These are phyloP conservation scores for Acanthurus tractus DNA, from an alignment of 2,797 vertebrate genomes.

Conservation along the genomic window DNA sequence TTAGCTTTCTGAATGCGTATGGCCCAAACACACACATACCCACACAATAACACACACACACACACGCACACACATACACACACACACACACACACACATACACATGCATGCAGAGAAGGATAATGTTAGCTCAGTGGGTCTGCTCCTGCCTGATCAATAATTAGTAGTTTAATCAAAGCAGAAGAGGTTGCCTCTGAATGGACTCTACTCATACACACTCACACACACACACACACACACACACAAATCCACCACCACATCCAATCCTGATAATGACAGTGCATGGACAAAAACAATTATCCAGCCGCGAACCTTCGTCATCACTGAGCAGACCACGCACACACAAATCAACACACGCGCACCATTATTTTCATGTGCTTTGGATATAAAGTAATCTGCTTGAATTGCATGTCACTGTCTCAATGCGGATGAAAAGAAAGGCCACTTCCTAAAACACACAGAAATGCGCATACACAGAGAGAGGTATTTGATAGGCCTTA, in stretches of 20 bases:
- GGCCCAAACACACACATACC: too few species aligned
- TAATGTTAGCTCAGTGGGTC: conserved; percentile 50
- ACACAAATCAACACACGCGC: conserved; percentile 22
- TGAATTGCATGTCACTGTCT: conserved; percentile 4
- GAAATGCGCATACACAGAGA: conserved; percentile 5
- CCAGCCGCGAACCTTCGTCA: conserved; percentile 41
- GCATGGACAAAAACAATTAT: conserved; percentile 62
- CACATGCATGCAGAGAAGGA: conserved; percentile 6
- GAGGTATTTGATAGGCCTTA: conserved; percentile 1
- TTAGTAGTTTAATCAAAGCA: conserved; percentile 68
- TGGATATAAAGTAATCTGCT: conserved; percentile 47
- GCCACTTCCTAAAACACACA: conserved; percentile 3
- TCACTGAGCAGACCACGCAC: conserved; percentile 11
- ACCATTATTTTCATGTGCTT: conserved; percentile 38
- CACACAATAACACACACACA: background rate
- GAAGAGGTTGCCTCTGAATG: conserved; percentile 50
- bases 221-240: conserved; percentile 2
- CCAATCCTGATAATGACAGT: conserved; percentile 56
- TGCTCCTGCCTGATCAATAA: conserved; percentile 59
- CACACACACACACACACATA: background rate
- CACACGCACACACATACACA: background rate
- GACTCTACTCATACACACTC: conserved; percentile 14
- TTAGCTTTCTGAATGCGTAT: background rate
- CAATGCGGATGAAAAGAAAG: background rate
- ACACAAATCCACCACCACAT: conserved; percentile 11